A percentile compares a stretch with the other conserved stretches of the same genome.
Conservation (phyloP, 2,888 invertebrate species). For the Hedychridium roseum region DNA sequence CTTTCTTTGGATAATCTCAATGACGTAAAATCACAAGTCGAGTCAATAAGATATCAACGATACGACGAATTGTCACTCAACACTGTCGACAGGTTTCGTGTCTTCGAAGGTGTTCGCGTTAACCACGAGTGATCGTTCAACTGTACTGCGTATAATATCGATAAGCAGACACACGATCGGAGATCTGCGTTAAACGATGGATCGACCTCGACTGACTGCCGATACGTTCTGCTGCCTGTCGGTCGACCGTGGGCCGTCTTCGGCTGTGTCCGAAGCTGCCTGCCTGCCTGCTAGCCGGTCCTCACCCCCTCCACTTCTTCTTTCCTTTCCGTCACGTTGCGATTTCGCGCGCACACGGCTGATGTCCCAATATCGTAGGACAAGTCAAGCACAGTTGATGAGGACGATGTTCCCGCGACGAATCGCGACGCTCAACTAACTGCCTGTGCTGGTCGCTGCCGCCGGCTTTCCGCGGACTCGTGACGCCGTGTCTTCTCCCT, state of each 20-base stretch:
- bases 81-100: too few species aligned
- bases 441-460: slow-evolving; percentile 55
- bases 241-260: too few species aligned
- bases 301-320: slow-evolving; percentile 12
- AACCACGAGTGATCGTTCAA: too few species aligned
- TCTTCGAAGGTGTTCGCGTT: too few species aligned
- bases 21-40: too few species aligned
- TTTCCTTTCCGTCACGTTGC: neutral
- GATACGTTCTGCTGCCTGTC: slow-evolving; percentile 16
- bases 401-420: slow-evolving; percentile 47
- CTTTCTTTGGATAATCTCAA: too few species aligned
- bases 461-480: slow-evolving; percentile 50
- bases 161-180: slow-evolving; percentile 7
- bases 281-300: slow-evolving; percentile 17
- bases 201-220: slow-evolving; percentile 36
- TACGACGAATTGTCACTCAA: too few species aligned
- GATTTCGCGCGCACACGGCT: slow-evolving; percentile 14
- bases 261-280: slow-evolving; percentile 18
- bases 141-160: too few species aligned
- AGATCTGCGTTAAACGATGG: slow-evolving; percentile 31
- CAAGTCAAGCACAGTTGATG: neutral
- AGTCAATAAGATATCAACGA: too few species aligned
- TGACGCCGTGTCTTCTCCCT: slow-evolving; percentile 39
- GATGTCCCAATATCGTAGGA: slow-evolving; percentile 11
- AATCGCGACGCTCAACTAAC: slow-evolving; percentile 54